Conservation (phyloP, 2,797 vertebrate genomes). For the Mus minutoides region DNA sequence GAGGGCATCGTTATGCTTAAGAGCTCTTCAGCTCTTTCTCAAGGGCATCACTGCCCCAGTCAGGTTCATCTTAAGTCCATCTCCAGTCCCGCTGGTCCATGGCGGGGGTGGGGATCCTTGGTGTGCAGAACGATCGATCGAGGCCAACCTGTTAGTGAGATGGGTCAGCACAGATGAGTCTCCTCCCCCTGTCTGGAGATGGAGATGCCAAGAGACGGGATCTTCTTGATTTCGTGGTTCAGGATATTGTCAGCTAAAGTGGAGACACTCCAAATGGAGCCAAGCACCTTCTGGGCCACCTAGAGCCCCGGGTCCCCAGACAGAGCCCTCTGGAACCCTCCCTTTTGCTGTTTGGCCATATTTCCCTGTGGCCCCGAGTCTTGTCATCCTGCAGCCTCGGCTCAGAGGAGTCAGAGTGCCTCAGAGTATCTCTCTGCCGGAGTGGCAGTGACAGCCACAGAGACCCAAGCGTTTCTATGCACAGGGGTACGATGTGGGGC, state of each 20-base stretch:
- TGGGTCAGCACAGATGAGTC: neutral
- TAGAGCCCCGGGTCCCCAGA: neutral
- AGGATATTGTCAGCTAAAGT: neutral
- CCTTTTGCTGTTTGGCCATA: neutral
- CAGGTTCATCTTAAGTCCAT: neutral
- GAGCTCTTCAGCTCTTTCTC: neutral
- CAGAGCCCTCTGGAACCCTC: neutral
- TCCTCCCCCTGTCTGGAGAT: neutral
- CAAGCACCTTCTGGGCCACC: neutral
- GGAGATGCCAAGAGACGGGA: neutral
- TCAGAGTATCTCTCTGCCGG: conserved; percentile 64
- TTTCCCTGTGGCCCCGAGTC: neutral
- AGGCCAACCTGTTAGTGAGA: conserved; percentile 11
- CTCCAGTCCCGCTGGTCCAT: neutral
- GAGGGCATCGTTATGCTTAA: neutral
- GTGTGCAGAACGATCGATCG: rapidly evolving
- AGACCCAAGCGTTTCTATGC: conserved; percentile 84
- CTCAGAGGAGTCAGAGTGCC: conserved; percentile 21
- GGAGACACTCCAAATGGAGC: neutral
- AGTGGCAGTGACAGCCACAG: conserved; percentile 76
- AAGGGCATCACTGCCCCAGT: neutral
- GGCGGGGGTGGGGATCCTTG: neutral
- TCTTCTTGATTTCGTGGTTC: neutral
- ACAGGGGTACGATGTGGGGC: conserved; percentile 75
- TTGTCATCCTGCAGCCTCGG: neutral